Conservation (phyloP, 2,888 invertebrate genomes). For the Drosophila recens region DNA sequence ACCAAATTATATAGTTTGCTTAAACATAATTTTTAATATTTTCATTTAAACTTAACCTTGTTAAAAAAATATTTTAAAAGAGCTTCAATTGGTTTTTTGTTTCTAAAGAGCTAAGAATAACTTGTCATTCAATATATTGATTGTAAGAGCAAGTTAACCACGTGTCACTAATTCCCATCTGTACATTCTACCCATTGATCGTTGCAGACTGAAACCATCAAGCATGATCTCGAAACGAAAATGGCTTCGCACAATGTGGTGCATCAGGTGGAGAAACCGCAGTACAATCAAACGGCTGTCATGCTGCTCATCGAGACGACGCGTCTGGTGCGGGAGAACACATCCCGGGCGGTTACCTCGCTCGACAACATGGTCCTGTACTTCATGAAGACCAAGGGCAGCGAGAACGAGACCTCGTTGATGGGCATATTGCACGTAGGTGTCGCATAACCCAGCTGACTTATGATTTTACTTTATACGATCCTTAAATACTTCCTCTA, state of each 20-base stretch:
- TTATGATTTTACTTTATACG: neutral
- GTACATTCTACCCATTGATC: constrained; percentile 4
- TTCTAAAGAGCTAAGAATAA: too few species aligned
- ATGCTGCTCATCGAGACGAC: constrained; percentile 90
- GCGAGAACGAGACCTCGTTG: constrained; percentile 84
- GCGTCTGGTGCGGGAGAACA: constrained; percentile 90
- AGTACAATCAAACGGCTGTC: constrained; percentile 91
- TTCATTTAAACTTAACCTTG: too few species aligned
- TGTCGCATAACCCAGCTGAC: constrained; percentile 2
- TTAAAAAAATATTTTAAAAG: too few species aligned
- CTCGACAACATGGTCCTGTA: constrained; percentile 85
- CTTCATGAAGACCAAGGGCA: constrained; percentile 85
- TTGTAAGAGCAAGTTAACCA: neutral
- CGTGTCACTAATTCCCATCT: neutral
- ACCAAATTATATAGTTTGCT: too few species aligned
- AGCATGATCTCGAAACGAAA: constrained; percentile 90
- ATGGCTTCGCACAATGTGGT: constrained; percentile 89
- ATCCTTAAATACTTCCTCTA: neutral
- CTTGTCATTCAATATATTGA: neutral
- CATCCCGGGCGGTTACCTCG: constrained; percentile 88
- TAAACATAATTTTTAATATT: too few species aligned
- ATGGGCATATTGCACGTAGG: constrained; percentile 84
- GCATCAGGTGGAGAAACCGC: constrained; percentile 91
- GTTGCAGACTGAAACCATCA: constrained; percentile 90
- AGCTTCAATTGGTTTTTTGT: too few species aligned